These are phyloP conservation scores for Pyrocephalus nanus DNA, from an alignment of 2,797 vertebrate species.

Conservation along the genomic window DNA sequence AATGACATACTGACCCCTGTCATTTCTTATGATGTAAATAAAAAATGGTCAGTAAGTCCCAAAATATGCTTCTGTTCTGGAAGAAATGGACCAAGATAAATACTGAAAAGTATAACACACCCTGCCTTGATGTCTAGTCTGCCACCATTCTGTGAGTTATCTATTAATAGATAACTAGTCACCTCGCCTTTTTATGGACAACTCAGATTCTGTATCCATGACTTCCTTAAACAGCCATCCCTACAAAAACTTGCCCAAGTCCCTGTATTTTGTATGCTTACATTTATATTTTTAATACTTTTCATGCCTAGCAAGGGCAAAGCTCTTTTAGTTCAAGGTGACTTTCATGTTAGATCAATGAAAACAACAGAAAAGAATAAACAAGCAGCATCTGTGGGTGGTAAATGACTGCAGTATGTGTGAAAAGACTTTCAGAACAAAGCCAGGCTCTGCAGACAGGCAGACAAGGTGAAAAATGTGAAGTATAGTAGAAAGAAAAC, in stretches of 20 bases:
- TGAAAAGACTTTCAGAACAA: slow-evolving; percentile 15
- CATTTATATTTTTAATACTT: neutral
- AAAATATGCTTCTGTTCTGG: neutral
- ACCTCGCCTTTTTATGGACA: neutral
- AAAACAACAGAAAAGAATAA: slow-evolving; percentile 15
- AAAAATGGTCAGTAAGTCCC: neutral
- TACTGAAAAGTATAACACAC: neutral
- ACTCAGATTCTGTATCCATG: neutral
- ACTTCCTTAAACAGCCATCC: neutral
- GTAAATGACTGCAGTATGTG: neutral
- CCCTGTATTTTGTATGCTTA: neutral
- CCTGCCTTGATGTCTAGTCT: neutral
- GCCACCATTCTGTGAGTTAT: neutral
- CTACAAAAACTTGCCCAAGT: neutral
- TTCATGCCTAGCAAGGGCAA: neutral
- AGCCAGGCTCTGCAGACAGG: neutral
- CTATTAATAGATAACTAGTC: neutral
- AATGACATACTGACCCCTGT: neutral
- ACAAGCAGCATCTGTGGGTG: neutral
- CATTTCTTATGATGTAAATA: neutral
- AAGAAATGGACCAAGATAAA: neutral
- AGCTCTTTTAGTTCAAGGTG: neutral
- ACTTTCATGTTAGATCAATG: slow-evolving; percentile 9
- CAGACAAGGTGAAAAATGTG: neutral
- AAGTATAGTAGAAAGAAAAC: neutral